Evolutionary conservation across 2,113 vertebrate genomes (phyloP).

Genomic region (Taurulus bubalis): DNA sequence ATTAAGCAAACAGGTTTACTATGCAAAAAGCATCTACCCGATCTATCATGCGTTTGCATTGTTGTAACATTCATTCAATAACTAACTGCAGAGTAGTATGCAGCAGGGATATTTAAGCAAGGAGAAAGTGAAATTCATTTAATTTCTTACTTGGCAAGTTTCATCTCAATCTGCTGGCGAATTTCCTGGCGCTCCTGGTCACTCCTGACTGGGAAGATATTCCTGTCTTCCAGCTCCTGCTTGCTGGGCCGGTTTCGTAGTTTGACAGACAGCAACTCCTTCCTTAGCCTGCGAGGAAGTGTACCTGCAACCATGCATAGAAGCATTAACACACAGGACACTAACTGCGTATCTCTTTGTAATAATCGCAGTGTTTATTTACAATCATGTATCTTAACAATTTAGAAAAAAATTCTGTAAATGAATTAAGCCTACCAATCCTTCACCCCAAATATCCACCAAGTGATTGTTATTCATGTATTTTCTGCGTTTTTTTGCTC

Average conservation of each 20-base stretch:
- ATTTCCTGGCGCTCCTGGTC: slow-evolving; percentile 97
- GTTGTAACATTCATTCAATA: neutral
- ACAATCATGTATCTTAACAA: neutral
- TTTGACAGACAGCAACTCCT: slow-evolving; percentile 94
- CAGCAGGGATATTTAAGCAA: neutral
- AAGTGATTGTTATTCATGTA: neutral
- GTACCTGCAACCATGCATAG: slow-evolving; percentile 85
- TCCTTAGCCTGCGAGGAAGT: slow-evolving; percentile 95
- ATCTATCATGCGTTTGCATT: neutral
- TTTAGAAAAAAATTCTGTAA: neutral
- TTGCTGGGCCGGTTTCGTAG: slow-evolving; percentile 95
- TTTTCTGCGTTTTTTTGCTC: neutral
- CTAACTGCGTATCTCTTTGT: neutral
- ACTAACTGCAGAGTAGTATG: neutral
- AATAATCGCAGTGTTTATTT: neutral
- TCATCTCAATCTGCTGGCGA: slow-evolving; percentile 98
- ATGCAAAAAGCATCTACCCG: neutral
- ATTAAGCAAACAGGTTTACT: slow-evolving; percentile 18
- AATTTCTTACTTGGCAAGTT: slow-evolving; percentile 93
- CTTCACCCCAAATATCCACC: neutral
- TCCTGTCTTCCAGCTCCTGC: slow-evolving; percentile 95
- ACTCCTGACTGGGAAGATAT: slow-evolving; percentile 95
- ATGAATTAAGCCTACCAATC: neutral
- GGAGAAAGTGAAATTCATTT: neutral
- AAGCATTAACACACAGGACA: slow-evolving; percentile 22